These are phyloP conservation scores for Buteo buteo DNA, from an alignment of 2,113 vertebrate genomes.

Conservation along the genomic window DNA sequence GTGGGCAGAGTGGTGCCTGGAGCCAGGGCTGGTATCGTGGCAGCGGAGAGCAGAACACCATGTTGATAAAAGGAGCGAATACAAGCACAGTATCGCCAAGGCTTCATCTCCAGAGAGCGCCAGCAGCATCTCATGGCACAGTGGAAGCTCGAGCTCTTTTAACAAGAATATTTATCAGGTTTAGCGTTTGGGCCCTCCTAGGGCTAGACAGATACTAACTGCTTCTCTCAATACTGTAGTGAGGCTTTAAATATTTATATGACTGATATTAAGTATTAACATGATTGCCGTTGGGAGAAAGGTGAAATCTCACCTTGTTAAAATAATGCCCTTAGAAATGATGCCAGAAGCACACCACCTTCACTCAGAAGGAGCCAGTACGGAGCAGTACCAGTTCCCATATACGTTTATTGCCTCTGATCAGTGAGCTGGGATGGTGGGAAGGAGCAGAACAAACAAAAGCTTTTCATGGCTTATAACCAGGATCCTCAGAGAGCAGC, in stretches of 20 bases:
- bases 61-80: background rate
- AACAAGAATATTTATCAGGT: background rate
- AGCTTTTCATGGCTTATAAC: background rate
- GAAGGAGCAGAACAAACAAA: background rate
- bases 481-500: background rate
- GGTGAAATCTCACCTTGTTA: background rate
- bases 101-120: background rate
- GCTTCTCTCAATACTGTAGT: background rate
- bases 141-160: background rate
- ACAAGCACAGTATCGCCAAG: background rate
- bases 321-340: background rate
- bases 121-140: rapidly evolving
- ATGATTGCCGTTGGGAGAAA: background rate
- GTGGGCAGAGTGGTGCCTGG: background rate
- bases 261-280: background rate
- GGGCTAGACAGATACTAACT: background rate
- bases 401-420: background rate
- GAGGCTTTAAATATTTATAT: background rate
- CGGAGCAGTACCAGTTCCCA: rapidly evolving
- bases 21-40: background rate
- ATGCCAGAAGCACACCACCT: background rate
- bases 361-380: background rate
- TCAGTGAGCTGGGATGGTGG: background rate
- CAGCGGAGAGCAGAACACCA: background rate
- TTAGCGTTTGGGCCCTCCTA: background rate